Evolutionary conservation across 2,888 invertebrate genomes (phyloP).

Genomic region (Argyresthia albistria): DNA sequence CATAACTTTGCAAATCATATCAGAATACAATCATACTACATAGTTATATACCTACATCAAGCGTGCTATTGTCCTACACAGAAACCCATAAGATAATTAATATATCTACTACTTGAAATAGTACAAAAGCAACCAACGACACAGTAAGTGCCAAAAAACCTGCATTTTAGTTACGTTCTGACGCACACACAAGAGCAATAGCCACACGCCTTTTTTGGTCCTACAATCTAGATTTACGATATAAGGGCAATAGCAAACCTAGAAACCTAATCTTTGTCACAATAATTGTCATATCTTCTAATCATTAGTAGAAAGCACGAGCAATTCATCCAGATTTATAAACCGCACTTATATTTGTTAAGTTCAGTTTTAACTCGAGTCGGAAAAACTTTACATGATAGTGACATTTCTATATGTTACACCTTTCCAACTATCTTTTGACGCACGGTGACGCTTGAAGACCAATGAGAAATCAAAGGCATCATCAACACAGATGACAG

Average conservation of each 20-base stretch:
- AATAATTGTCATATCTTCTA: neutral
- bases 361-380: too few relatives aligned
- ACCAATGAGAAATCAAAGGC: too few relatives aligned
- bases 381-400: too few relatives aligned
- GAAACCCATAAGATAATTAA: conserved; percentile 14
- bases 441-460: too few relatives aligned
- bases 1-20: conserved; percentile 21
- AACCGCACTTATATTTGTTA: conserved; percentile 9
- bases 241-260: conserved; percentile 44
- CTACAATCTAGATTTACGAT: conserved; percentile 11
- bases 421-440: too few relatives aligned
- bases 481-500: too few relatives aligned
- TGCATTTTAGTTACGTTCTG: conserved; percentile 19
- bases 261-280: neutral
- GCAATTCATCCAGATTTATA: conserved; percentile 31
- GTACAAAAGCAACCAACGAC: conserved; percentile 34
- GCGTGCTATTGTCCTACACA: conserved; percentile 48
- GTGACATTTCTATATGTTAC: too few relatives aligned
- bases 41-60: conserved; percentile 18
- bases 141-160: conserved; percentile 59
- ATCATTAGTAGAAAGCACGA: neutral
- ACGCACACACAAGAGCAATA: conserved; percentile 11
- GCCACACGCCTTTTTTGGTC: conserved; percentile 18
- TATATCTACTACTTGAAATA: conserved; percentile 36
- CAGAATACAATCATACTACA: conserved; percentile 16